Conservation (phyloP, 2,113 vertebrate species). For the Gobio gobio region DNA sequence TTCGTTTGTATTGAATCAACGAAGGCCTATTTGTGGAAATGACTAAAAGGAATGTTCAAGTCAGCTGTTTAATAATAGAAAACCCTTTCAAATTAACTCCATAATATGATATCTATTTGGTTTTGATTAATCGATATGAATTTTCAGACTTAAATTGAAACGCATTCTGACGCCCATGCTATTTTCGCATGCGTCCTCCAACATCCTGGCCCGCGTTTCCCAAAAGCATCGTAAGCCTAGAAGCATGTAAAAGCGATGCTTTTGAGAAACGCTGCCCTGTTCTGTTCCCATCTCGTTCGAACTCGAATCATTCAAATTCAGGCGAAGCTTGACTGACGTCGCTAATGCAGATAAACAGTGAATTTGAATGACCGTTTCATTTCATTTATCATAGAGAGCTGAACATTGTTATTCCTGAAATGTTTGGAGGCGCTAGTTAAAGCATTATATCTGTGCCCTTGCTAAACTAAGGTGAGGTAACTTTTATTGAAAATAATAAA, state of each 20-base stretch:
- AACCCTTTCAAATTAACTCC: too few species aligned
- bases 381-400: not conserved
- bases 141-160: not conserved
- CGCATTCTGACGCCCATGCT: not conserved
- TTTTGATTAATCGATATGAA: not conserved
- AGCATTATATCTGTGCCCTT: not conserved
- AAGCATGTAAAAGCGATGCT: too few species aligned
- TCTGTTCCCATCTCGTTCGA: not conserved
- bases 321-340: not conserved
- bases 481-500: not conserved
- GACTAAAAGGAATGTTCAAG: too few species aligned
- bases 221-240: too few species aligned
- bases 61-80: too few species aligned
- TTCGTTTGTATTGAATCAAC: too few species aligned
- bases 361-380: not conserved
- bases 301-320: not conserved
- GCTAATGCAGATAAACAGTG: not conserved
- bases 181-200: not conserved
- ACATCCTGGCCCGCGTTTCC: not conserved
- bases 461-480: not conserved
- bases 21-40: too few species aligned
- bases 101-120: too few species aligned
- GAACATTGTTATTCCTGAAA: constrained; percentile 13
- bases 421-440: not conserved
- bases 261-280: not conserved